Evolutionary conservation across 2,888 invertebrate genomes (phyloP).

Genomic region (Anthoptus insignis): DNA sequence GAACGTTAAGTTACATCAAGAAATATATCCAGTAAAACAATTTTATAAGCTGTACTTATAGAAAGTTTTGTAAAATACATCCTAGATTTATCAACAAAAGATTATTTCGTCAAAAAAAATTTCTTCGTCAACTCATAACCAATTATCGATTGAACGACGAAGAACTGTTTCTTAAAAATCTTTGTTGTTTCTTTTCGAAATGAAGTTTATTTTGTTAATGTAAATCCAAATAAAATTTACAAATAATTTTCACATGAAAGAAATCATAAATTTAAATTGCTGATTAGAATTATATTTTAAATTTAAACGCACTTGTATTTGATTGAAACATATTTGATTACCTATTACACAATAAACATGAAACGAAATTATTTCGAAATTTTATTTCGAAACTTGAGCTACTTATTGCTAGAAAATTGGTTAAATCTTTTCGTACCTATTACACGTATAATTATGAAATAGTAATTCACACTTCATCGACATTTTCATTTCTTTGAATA

Average conservation of each 20-base stretch:
- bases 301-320: too few relatives aligned
- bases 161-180: not conserved
- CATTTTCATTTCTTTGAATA: constrained; percentile 12
- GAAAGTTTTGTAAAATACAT: too few relatives aligned
- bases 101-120: not conserved
- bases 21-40: too few relatives aligned
- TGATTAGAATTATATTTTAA: not conserved
- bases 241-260: not conserved
- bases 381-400: constrained; percentile 39
- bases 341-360: too few relatives aligned
- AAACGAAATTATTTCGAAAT: constrained; percentile 31
- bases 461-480: constrained; percentile 4
- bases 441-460: not conserved
- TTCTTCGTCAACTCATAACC: not conserved
- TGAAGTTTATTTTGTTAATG: not conserved
- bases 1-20: too few relatives aligned
- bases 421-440: constrained; percentile 2
- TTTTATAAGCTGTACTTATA: too few relatives aligned
- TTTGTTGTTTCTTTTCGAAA: not conserved
- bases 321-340: not conserved
- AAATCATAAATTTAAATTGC: not conserved
- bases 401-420: constrained; percentile 27
- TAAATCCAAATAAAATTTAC: not conserved
- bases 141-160: not conserved
- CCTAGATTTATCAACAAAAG: too few relatives aligned